These are phyloP conservation scores for Acheta domesticus DNA, from an alignment of 2,888 invertebrate genomes.

Conservation along the genomic window DNA sequence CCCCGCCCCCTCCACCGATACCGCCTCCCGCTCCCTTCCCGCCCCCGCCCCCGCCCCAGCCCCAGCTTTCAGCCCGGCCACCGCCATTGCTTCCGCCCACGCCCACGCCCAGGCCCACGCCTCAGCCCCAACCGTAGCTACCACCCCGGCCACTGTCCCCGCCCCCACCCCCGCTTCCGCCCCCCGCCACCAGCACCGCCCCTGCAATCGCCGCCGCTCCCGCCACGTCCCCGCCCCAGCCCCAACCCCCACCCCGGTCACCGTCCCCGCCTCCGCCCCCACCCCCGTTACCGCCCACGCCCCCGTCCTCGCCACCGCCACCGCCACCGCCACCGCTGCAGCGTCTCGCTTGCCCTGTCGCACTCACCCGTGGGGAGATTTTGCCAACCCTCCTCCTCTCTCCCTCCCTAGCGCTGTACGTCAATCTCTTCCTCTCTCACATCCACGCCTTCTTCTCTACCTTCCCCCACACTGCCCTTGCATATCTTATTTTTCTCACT, in stretches of 20 bases:
- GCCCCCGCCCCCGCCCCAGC: background rate
- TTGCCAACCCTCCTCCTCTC: background rate
- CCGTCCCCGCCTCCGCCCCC: background rate
- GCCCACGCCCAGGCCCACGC: background rate
- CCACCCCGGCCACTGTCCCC: background rate
- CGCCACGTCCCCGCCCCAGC: background rate
- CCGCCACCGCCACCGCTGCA: background rate
- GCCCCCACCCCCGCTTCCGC: background rate
- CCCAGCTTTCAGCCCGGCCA: too few relatives aligned
- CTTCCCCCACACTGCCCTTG: too few relatives aligned
- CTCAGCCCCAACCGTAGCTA: too few relatives aligned
- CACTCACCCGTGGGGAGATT: background rate
- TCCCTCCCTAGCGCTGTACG: background rate
- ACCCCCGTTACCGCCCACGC: background rate
- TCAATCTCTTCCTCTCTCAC: background rate
- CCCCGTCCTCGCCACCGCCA: background rate
- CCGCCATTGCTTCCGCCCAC: too few relatives aligned
- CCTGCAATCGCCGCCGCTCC: background rate
- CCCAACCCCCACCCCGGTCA: too few relatives aligned
- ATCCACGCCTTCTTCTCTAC: background rate
- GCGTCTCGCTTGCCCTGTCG: background rate
- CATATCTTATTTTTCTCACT: too few relatives aligned
- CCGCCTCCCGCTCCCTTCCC: background rate
- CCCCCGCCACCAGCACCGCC: background rate
- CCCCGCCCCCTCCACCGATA: background rate